Evolutionary conservation across 2,888 invertebrate species (phyloP), one percentile per base, ranked within the genome.

Genomic region (Caradrina clavipalpis): DNA sequence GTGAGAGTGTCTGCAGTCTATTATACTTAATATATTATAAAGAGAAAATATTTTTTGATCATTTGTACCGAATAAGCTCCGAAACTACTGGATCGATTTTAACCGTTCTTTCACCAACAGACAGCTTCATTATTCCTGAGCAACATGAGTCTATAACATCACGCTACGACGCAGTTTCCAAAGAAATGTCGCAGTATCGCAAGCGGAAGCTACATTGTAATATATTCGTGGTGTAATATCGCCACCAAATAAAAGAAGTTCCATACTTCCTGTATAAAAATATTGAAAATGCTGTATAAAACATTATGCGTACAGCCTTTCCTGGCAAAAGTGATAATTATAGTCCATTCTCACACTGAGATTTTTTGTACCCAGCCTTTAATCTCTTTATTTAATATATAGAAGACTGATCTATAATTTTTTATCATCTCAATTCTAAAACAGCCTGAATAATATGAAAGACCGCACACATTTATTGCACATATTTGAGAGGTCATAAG

Each of bases 171-270:
- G 4, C 26, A 26, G 26, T 26, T 3, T 2, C 26, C 26, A 26
- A 26, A 26, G 26, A 26, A 2, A 4, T 26, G 26, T 3, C 26
- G 26, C 4, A 26, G 4, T 3, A 4, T 26, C 26, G 2, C 26
- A 26, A 4, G 4, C 4, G 26, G 26, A 26, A 26, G 26, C 4
- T 26, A 26, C 26, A 3, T 45, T 17, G 45, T 45, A 45, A 45
- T 17, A 42, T n/a, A 11, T n/a, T 62, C 7, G 4, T 58, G 10
- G 6, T 19, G 8, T 21, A 39, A 22, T 39, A 21, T 39, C 15
- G n/a, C 11, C 1, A 13, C 0, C 7, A 70, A 55, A 71, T 39
- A 56, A 56, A 62, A 17, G 11, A 71, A 31, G 3, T 31, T 19
- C 1, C 6, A 31, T 1, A 42, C 26, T 57, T 72, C 31, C 31